These are phyloP conservation scores for Perca schrenkii DNA, from an alignment of 2,113 vertebrate genomes.

Conservation along the genomic window DNA sequence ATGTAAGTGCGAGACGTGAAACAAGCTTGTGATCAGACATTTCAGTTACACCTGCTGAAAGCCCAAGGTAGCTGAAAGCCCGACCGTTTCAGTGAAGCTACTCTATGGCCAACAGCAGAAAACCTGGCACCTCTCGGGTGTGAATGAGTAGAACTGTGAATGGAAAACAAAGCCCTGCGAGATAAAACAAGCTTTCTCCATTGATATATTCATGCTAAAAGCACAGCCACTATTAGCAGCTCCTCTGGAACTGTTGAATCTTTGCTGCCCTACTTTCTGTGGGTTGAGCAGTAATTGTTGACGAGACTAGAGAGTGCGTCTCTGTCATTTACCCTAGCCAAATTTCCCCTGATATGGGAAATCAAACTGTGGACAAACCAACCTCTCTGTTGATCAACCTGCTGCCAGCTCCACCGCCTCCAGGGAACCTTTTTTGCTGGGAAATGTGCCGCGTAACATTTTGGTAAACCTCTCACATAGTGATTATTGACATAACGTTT, in stretches of 20 bases:
- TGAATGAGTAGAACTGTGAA: slow-evolving; percentile 28
- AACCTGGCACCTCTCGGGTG: slow-evolving; percentile 42
- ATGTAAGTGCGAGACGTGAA: neutral
- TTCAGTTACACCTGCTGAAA: slow-evolving; percentile 8
- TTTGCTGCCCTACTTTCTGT: neutral
- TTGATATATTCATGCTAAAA: slow-evolving; percentile 29
- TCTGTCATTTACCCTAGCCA: slow-evolving; percentile 1
- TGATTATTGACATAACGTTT: slow-evolving; percentile 51
- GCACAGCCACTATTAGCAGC: neutral
- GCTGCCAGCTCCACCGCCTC: slow-evolving; percentile 41
- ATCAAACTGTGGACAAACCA: slow-evolving; percentile 49
- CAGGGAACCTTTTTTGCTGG: slow-evolving; percentile 42
- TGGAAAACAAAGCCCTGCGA: slow-evolving; percentile 1
- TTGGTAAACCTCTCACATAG: slow-evolving; percentile 26
- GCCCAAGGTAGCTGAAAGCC: slow-evolving; percentile 9
- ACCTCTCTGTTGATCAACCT: slow-evolving; percentile 27
- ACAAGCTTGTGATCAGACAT: slow-evolving; percentile 1
- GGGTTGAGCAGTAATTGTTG: neutral
- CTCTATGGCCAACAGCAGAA: slow-evolving; percentile 15
- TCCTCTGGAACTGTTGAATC: neutral
- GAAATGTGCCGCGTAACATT: slow-evolving; percentile 35
- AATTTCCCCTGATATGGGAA: slow-evolving; percentile 15
- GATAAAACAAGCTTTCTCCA: neutral
- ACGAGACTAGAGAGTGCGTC: neutral
- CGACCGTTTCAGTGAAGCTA: slow-evolving; percentile 1